Base-by-base conservation (phyloP, 2,888 invertebrate species). In the Lycocerus yunnanus region DNA sequence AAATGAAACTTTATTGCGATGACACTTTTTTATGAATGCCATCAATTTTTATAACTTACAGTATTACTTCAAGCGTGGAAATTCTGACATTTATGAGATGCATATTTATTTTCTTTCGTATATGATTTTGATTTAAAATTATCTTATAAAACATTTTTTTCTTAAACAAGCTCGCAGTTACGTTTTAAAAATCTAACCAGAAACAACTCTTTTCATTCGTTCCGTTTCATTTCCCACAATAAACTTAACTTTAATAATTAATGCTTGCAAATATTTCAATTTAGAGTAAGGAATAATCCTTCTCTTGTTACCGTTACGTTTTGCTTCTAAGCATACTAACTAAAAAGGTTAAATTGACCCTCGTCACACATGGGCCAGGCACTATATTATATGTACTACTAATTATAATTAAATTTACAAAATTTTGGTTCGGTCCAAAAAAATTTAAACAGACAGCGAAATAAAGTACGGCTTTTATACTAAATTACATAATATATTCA, bases 1-100 rank as follows among this genome's bases (percentile, higher is more conserved):
- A 77, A 79, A 79, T 78, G 74, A 77, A 78, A 74, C 72, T 74
- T 72, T 75, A 77, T 79, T 77, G 76, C 71, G 72, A 73, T 77
- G 77, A 76, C 78, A 78, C 76, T 75, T 79, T 79, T 78, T 78
- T 63, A 18, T 18, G 16, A 20, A 63, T 20, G 61, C 20, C 61
- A 63, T 75, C 72, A 74, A 74, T 74, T 73, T 73, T 75, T 76
- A 72, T 77, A 75, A 78, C 77, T 78, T 77, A 74, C 74, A 72
- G 75, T 77, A 75, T 77, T 78, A 75, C 74, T 58, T 67, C 66
- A 20, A 58, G 74, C 60, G 71, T 72, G 66, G 69, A 68, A 76
- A 71, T 67, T 73, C 71, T 58, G 73, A 71, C 73, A 60, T 68
- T 66, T 69, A 68, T 73, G 70, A 73, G 70, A 76, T 76, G 68